These are phyloP conservation scores for Diglossa brunneiventris DNA, from an alignment of 2,113 vertebrate genomes.

Conservation along the genomic window DNA sequence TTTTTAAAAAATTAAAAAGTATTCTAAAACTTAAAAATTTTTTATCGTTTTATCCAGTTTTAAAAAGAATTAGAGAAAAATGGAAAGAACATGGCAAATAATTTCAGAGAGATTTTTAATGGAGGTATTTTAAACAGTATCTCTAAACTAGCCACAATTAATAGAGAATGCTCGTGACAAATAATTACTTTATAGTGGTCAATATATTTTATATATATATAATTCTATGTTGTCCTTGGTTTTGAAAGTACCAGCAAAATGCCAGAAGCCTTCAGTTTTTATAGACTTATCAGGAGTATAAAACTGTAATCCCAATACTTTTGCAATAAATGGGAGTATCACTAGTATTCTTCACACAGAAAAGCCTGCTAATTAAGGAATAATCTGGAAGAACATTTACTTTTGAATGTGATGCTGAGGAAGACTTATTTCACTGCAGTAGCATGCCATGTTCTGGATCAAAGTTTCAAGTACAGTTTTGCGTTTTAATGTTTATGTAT, in stretches of 20 bases:
- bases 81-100: background rate
- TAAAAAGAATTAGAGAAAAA: background rate
- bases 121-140: background rate
- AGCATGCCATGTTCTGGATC: background rate
- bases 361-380: background rate
- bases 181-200: background rate
- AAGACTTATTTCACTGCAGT: background rate
- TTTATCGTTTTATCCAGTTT: background rate
- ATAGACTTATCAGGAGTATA: background rate
- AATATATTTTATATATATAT: background rate
- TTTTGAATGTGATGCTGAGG: background rate
- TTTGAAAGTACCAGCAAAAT: background rate
- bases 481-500: slow-evolving; percentile 7
- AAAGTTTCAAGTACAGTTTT: background rate
- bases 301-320: background rate
- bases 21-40: background rate
- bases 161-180: background rate
- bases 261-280: background rate
- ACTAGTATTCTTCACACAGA: background rate
- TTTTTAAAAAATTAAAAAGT: background rate
- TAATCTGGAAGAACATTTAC: background rate
- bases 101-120: background rate
- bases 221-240: background rate
- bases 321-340: background rate
- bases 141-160: background rate